Percentiles rank a stretch among this genome's conserved stretches.
Evolutionary conservation across 2,113 vertebrate species (phyloP).

Genomic region (Phylloscopus whistleri): DNA sequence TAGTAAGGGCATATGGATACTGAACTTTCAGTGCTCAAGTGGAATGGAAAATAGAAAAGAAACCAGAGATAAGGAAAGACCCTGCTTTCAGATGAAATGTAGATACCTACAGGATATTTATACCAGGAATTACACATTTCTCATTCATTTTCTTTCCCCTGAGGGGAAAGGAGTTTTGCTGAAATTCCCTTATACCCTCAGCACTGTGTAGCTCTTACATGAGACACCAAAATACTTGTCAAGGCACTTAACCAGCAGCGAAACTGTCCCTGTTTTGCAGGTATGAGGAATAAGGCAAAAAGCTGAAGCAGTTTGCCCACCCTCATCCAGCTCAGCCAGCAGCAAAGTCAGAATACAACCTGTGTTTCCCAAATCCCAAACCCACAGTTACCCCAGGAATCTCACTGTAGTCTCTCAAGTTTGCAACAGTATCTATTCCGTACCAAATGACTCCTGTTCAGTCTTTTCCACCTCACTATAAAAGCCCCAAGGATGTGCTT

Average conservation of each 20-base stretch:
- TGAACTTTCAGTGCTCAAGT: not conserved
- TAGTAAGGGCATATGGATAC: not conserved
- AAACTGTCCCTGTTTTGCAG: not conserved
- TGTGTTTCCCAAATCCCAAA: not conserved
- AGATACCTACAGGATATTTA: not conserved
- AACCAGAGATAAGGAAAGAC: not conserved
- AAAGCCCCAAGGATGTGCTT: not conserved
- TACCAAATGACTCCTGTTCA: not conserved
- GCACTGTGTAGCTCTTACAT: accelerated
- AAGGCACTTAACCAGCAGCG: not conserved
- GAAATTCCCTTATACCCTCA: not conserved
- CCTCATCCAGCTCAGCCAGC: not conserved
- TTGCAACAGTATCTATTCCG: not conserved
- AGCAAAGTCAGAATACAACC: not conserved
- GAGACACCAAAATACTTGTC: not conserved
- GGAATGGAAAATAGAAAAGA: not conserved
- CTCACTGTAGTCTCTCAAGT: not conserved
- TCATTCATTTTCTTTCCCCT: not conserved
- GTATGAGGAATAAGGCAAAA: not conserved
- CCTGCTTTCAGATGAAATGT: not conserved
- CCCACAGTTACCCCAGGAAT: not conserved
- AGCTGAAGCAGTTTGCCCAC: not conserved
- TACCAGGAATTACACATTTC: not conserved
- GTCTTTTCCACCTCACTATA: not conserved
- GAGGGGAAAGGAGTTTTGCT: not conserved